Percentiles rank a stretch among this genome's conserved stretches.
Evolutionary conservation across 2,797 vertebrate genomes (phyloP).

Genomic region (Arnoldichthys spilopterus): DNA sequence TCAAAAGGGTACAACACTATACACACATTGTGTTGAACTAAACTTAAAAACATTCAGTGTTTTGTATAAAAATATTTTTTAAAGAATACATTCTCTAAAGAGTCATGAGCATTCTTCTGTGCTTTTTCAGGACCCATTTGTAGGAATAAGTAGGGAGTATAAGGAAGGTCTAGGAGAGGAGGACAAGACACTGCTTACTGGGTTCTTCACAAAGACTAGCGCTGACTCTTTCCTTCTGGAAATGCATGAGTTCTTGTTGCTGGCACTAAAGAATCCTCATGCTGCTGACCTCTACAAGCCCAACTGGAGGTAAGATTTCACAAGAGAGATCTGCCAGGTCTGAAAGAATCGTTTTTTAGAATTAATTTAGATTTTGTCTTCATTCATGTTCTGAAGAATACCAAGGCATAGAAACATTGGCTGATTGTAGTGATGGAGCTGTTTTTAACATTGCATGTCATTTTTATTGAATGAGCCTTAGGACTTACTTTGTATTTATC

Average conservation of each 20-base stretch:
- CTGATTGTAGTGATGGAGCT: background rate
- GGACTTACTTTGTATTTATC: background rate
- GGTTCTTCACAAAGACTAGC: conserved; percentile 80
- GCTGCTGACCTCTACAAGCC: conserved; percentile 74
- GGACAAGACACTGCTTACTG: conserved; percentile 71
- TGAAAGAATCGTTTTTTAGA: too few relatives aligned
- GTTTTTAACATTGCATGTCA: background rate
- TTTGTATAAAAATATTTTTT: background rate
- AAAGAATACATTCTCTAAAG: background rate
- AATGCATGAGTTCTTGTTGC: conserved; percentile 89
- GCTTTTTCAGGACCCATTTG: conserved; percentile 87
- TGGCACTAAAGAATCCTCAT: conserved; percentile 77
- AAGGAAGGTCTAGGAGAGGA: conserved; percentile 74
- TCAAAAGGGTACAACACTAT: conserved; percentile 80
- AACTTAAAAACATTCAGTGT: background rate
- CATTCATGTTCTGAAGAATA: too few relatives aligned
- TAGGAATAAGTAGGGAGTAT: conserved; percentile 74
- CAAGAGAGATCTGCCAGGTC: background rate
- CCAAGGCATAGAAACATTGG: background rate
- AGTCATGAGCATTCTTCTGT: background rate
- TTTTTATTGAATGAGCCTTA: background rate
- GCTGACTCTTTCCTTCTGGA: conserved; percentile 87
- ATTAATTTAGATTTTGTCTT: background rate
- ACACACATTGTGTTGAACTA: background rate
- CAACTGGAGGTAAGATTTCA: conserved; percentile 81